Percentiles rank a stretch among this genome's conserved stretches.
Conservation (phyloP, 2,888 invertebrate genomes). For the Cecidostiba fungosa region DNA sequence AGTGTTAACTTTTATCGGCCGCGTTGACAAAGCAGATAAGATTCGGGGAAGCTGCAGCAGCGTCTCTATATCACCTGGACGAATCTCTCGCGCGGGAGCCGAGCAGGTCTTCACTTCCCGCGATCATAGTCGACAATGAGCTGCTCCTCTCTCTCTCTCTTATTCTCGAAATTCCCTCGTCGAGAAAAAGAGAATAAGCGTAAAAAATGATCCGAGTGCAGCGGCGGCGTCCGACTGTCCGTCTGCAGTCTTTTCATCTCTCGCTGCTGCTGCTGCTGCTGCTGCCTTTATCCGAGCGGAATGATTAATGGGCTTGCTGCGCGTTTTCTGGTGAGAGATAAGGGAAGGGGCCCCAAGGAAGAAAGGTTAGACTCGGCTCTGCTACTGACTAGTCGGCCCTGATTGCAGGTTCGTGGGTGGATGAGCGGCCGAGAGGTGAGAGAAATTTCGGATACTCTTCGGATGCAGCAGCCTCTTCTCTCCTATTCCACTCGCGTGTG, state of each 20-base stretch:
- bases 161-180: slow-evolving; percentile 61
- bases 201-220: slow-evolving; percentile 75
- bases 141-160: slow-evolving; percentile 29
- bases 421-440: not conserved
- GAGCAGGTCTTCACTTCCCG: slow-evolving; percentile 49
- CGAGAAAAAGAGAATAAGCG: slow-evolving; percentile 62
- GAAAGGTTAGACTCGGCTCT: not conserved
- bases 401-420: slow-evolving; percentile 54
- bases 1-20: not conserved
- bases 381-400: slow-evolving; percentile 22
- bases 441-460: slow-evolving; percentile 13
- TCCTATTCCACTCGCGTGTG: not conserved
- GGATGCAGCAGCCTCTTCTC: not conserved
- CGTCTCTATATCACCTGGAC: slow-evolving; percentile 73
- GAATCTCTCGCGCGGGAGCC: slow-evolving; percentile 73
- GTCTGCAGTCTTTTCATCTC: slow-evolving; percentile 69
- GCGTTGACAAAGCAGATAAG: slow-evolving; percentile 48
- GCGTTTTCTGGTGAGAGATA: slow-evolving; percentile 70
- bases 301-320: slow-evolving; percentile 78
- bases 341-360: not conserved
- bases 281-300: slow-evolving; percentile 74
- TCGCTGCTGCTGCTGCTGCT: slow-evolving; percentile 70
- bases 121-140: slow-evolving; percentile 39
- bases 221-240: no score
- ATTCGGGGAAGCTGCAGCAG: slow-evolving; percentile 29